These are phyloP conservation scores for Amazona vittata DNA, from an alignment of 2,113 vertebrate species.

Conservation along the genomic window DNA sequence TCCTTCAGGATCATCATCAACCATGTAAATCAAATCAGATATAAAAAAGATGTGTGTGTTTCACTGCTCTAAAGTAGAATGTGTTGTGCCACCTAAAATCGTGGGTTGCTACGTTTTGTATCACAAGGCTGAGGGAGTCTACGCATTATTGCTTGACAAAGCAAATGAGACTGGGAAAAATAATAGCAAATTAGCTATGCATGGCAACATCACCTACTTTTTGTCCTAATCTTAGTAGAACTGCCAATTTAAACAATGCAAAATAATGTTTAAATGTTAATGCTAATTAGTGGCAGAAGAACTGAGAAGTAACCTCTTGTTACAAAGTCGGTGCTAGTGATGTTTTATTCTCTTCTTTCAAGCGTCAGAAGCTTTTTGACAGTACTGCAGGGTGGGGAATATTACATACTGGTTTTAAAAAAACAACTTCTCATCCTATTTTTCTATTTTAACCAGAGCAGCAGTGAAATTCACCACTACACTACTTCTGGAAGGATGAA, in stretches of 20 bases:
- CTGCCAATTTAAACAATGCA: conserved; percentile 26
- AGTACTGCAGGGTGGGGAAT: not conserved
- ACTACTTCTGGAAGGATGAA: not conserved
- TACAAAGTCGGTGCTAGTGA: not conserved
- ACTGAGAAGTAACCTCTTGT: conserved; percentile 6
- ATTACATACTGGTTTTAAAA: not conserved
- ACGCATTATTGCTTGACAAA: not conserved
- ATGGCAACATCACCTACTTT: conserved; percentile 8
- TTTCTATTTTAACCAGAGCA: not conserved
- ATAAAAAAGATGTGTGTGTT: not conserved
- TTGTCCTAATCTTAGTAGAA: not conserved
- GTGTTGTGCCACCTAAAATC: not conserved
- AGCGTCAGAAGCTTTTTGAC: not conserved
- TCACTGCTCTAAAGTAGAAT: not conserved
- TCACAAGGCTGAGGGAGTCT: not conserved
- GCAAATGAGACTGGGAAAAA: not conserved
- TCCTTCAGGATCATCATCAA: not conserved
- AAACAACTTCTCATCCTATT: not conserved
- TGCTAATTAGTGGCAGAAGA: conserved; percentile 10
- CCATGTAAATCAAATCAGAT: not conserved
- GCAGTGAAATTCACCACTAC: not conserved
- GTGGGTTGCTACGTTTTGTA: not conserved
- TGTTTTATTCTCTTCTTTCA: not conserved
- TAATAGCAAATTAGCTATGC: not conserved
- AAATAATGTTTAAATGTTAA: conserved; percentile 37